These are phyloP conservation scores for Vicugna pacos DNA, from an alignment of 2,113 vertebrate species.

Conservation along the genomic window DNA sequence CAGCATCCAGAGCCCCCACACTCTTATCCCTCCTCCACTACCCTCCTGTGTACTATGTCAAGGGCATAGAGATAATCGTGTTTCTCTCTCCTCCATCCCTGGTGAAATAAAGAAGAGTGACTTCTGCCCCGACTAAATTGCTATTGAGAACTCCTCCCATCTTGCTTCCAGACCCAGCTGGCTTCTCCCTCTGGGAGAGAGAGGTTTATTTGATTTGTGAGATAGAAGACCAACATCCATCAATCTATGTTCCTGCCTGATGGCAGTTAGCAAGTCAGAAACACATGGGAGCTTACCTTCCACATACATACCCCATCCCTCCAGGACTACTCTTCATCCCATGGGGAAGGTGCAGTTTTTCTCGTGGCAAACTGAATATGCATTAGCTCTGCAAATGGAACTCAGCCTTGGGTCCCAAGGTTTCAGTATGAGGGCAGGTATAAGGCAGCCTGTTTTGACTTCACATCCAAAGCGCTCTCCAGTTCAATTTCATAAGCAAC, in stretches of 20 bases:
- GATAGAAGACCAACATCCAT: neutral
- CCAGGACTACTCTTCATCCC: neutral
- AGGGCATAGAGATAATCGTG: neutral
- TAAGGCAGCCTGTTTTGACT: neutral
- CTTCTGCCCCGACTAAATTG: neutral
- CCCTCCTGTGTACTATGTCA: neutral
- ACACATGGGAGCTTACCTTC: neutral
- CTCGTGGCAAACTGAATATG: neutral
- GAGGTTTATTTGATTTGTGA: neutral
- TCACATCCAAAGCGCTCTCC: neutral
- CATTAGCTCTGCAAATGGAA: neutral
- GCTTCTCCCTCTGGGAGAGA: neutral
- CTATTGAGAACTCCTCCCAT: neutral
- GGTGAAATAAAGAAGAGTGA: neutral
- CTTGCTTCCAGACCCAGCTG: neutral
- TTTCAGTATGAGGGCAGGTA: neutral
- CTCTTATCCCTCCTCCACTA: neutral
- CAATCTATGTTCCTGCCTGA: neutral
- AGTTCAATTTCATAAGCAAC: neutral
- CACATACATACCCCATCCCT: accelerated
- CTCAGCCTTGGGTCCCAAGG: neutral
- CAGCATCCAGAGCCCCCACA: accelerated
- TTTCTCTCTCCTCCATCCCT: neutral
- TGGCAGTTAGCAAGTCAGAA: neutral
- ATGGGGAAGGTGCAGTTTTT: neutral